phyloP scores from a whole-genome alignment of 2,113 vertebrate species.

The Chascanopsetta lugubris region DNA sequence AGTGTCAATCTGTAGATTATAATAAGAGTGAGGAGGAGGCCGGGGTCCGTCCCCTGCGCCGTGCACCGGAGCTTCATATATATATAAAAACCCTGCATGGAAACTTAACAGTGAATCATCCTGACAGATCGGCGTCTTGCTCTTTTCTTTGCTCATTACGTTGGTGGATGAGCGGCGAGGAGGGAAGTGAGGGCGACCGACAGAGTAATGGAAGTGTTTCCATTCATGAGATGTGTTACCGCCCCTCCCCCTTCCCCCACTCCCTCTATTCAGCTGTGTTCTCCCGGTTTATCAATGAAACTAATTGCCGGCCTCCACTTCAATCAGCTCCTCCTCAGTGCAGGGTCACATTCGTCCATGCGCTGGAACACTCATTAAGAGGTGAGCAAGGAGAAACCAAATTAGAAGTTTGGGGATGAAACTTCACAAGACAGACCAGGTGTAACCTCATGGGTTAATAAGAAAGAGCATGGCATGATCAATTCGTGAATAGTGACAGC shows the following conservation, averaged over 20 bases:
- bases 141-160: slow-evolving; percentile 67
- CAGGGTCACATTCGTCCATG: slow-evolving; percentile 36
- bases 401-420: not conserved
- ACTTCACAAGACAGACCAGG: not conserved
- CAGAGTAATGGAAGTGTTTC: slow-evolving; percentile 66
- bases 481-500: slow-evolving; percentile 32
- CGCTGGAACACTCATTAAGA: slow-evolving; percentile 6
- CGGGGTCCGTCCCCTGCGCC: slow-evolving; percentile 17
- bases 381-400: not conserved
- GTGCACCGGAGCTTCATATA: slow-evolving; percentile 35
- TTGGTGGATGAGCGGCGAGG: slow-evolving; percentile 46
- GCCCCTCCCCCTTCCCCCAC: no score
- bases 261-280: slow-evolving; percentile 32
- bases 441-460: slow-evolving; percentile 2
- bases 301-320: slow-evolving; percentile 59
- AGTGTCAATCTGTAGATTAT: slow-evolving; percentile 51
- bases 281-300: slow-evolving; percentile 50
- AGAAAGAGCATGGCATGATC: not conserved
- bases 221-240: slow-evolving; percentile 52
- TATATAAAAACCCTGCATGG: no score
- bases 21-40: slow-evolving; percentile 16
- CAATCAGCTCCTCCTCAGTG: slow-evolving; percentile 51
- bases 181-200: slow-evolving; percentile 42
- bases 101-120: slow-evolving; percentile 77
- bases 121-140: slow-evolving; percentile 64